Conservation (phyloP, 1,140 invertebrate genomes). For the Physella acuta region DNA sequence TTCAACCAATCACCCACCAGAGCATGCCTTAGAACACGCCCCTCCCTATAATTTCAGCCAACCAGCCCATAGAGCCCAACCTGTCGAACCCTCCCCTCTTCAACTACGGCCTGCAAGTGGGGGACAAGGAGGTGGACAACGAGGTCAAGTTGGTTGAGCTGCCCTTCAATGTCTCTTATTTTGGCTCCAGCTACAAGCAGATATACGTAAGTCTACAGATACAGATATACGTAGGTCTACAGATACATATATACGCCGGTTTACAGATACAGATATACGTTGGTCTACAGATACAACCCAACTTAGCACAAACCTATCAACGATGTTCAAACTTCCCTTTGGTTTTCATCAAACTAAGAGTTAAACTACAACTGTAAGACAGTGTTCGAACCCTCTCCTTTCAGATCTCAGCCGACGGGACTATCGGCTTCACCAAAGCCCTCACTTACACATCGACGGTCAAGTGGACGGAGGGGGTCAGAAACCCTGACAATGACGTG, state of each 20-base stretch:
- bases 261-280: too few species aligned
- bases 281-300: too few species aligned
- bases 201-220: neutral
- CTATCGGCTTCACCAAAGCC: neutral
- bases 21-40: too few species aligned
- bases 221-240: too few species aligned
- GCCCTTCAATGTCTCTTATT: neutral
- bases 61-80: neutral
- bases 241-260: too few species aligned
- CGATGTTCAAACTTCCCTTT: too few species aligned
- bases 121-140: neutral
- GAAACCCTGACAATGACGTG: neutral
- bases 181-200: neutral
- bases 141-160: neutral
- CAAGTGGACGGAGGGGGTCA: neutral
- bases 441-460: neutral
- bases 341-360: too few species aligned
- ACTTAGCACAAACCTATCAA: too few species aligned
- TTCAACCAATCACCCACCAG: too few species aligned
- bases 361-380: neutral
- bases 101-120: neutral
- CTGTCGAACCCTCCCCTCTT: neutral
- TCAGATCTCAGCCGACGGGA: conserved; percentile 6
- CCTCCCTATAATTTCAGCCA: neutral
- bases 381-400: neutral